These are phyloP conservation scores for Nemotelus nigrinus DNA, from an alignment of 2,888 invertebrate species.

Conservation along the genomic window DNA sequence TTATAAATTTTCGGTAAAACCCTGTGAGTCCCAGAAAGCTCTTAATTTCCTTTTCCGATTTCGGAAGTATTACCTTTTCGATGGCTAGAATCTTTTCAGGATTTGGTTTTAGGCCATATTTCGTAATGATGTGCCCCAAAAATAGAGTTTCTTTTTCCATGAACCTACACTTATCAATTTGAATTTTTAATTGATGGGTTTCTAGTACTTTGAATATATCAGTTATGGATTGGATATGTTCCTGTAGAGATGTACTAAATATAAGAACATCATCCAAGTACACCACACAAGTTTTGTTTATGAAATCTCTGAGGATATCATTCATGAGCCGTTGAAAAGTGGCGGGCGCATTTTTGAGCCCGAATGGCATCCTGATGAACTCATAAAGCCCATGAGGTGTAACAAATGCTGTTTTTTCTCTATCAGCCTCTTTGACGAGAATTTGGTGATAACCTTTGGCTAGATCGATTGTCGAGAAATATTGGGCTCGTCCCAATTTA, in stretches of 20 bases:
- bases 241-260: slow-evolving; percentile 46
- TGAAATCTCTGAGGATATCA: slow-evolving; percentile 53
- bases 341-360: slow-evolving; percentile 60
- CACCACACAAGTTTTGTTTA: slow-evolving; percentile 47
- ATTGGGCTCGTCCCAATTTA: slow-evolving; percentile 46
- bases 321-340: slow-evolving; percentile 49
- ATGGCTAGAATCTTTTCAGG: too few relatives aligned
- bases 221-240: slow-evolving; percentile 46
- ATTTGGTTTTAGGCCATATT: too few relatives aligned
- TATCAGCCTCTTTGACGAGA: slow-evolving; percentile 41
- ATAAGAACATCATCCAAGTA: slow-evolving; percentile 51
- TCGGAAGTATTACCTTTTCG: too few relatives aligned
- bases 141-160: too few relatives aligned
- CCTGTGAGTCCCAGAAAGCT: too few relatives aligned
- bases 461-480: slow-evolving; percentile 32
- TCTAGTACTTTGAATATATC: slow-evolving; percentile 46
- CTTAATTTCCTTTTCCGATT: too few relatives aligned
- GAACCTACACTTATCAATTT: slow-evolving; percentile 45
- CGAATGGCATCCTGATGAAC: slow-evolving; percentile 58
- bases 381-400: slow-evolving; percentile 53
- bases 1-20: too few relatives aligned
- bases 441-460: slow-evolving; percentile 43
- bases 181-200: slow-evolving; percentile 45
- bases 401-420: slow-evolving; percentile 56
- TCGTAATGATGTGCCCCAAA: too few relatives aligned